These are phyloP conservation scores for Congeria kusceri DNA, from an alignment of 2,888 invertebrate genomes.

Conservation along the genomic window DNA sequence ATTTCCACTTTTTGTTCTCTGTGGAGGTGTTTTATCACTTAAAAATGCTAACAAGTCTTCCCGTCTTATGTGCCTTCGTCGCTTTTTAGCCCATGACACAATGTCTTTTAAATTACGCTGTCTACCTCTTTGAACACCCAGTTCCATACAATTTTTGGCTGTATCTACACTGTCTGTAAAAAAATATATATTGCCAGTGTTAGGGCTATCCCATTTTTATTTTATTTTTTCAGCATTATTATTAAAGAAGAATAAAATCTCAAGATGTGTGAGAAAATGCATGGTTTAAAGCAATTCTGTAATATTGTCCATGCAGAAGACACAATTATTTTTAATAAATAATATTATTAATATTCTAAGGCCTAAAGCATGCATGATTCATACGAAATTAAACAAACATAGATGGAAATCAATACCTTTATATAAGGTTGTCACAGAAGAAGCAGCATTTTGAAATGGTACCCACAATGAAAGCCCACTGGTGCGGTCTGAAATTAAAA, in stretches of 20 bases:
- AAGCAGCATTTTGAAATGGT: conserved; percentile 93
- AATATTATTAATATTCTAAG: too few relatives aligned
- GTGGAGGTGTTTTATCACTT: conserved; percentile 89
- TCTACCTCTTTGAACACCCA: conserved; percentile 90
- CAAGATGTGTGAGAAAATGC: too few relatives aligned
- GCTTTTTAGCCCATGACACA: conserved; percentile 91
- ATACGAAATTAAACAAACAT: too few relatives aligned
- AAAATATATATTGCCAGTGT: neutral
- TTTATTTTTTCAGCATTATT: too few relatives aligned
- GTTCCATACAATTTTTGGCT: conserved; percentile 89
- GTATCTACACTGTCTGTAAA: conserved; percentile 90
- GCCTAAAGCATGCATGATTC: too few relatives aligned
- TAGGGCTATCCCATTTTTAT: too few relatives aligned
- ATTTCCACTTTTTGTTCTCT: conserved; percentile 75
- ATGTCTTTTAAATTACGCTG: conserved; percentile 91
- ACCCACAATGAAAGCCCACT: conserved; percentile 87
- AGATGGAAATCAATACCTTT: conserved; percentile 89
- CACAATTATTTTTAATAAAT: too few relatives aligned
- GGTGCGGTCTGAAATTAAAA: conserved; percentile 72
- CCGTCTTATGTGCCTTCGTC: conserved; percentile 90
- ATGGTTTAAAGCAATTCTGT: too few relatives aligned
- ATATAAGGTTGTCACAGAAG: conserved; percentile 91
- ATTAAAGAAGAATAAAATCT: too few relatives aligned
- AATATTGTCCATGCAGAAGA: too few relatives aligned
- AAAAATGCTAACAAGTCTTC: conserved; percentile 92